Base-by-base conservation (phyloP, 1,140 invertebrate genomes). In the Bicyclus anynana region DNA sequence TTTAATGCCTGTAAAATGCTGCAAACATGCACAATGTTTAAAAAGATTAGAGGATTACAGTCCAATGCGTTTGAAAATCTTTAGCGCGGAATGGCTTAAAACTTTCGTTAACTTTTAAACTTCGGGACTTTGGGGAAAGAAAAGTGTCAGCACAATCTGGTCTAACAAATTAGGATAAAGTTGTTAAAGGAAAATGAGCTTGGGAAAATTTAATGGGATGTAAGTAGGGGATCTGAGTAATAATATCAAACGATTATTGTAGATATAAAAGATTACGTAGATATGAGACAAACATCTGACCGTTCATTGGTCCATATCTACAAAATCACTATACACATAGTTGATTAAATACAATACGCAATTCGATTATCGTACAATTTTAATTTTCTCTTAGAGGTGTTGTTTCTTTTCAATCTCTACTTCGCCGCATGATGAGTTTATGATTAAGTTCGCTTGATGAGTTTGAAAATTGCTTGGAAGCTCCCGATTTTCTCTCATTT, bases 41-140 rank as follows among this genome's bases (percentile, higher is more conserved):
- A 57, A 37, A 42, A 57, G 53, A 40, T 57, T 52, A 52, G 27
- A 17, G 29, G 23, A 53, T 56, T 33, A 62, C 42, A 40, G 40
- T n/a, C 38, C 52, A 48, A 56, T 56, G 53, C 49, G 42, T 38
- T 55, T 40, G 20, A 16, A 29, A 44, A 38, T 46, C 33, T 52
- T 61, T 53, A 17, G 54, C 42, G 14, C 27, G 46, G 18, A 44
- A 42, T 37, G 46, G 46, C 35, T 57, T 50, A 44, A 57, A 57
- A 51, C 37, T 57, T 57, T 29, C 17, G 10, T 5, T 17, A 50
- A 51, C 55, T 35, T 57, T 42, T 20, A 13, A 35, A 57, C 47
- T 57, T 57, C 44, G n/a, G 18, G 18, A 26, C 20, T 40, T 26
- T 52, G 13, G 21, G 26, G 26, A 40, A 52, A 27, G 55, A 50